Percentiles rank a stretch among this genome's conserved stretches.
Evolutionary conservation across 2,888 invertebrate species (phyloP).

Genomic region (Thecocarcelia acutangulata): DNA sequence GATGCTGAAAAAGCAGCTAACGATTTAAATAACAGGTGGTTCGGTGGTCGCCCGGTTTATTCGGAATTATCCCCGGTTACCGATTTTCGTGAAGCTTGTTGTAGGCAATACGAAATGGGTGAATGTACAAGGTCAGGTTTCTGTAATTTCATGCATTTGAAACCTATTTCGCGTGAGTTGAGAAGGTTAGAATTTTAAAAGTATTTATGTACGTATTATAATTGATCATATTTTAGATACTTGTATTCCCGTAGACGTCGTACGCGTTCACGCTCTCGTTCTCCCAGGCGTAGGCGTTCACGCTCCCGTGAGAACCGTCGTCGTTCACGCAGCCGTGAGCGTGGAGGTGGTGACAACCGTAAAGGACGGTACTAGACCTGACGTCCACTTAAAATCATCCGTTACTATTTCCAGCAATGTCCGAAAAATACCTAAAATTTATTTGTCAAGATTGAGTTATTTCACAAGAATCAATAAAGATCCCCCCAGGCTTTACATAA

Average conservation of each 20-base stretch:
- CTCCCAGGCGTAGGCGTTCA: slow-evolving; percentile 78
- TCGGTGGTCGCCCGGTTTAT: slow-evolving; percentile 98
- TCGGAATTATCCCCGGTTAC: slow-evolving; percentile 99
- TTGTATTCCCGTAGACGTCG: slow-evolving; percentile 87
- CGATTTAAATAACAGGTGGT: slow-evolving; percentile 99
- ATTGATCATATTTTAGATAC: slow-evolving; percentile 82
- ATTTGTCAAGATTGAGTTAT: slow-evolving; percentile 38
- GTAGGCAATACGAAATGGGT: slow-evolving; percentile 99
- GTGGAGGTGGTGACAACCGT: slow-evolving; percentile 71
- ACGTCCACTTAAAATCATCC: not conserved
- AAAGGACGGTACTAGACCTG: slow-evolving; percentile 69
- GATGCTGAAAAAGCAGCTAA: slow-evolving; percentile 99
- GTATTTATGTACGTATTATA: not conserved
- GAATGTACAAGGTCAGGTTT: slow-evolving; percentile 99
- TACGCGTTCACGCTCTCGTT: slow-evolving; percentile 79
- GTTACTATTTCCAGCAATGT: slow-evolving; percentile 23
- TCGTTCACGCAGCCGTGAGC: slow-evolving; percentile 77
- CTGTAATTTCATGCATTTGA: slow-evolving; percentile 99
- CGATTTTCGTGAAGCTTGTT: slow-evolving; percentile 99
- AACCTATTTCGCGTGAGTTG: slow-evolving; percentile 97
- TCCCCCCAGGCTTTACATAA: slow-evolving; percentile 42
- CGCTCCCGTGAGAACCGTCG: slow-evolving; percentile 80
- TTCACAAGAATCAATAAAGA: slow-evolving; percentile 58
- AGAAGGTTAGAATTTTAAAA: slow-evolving; percentile 84
- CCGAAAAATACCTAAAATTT: slow-evolving; percentile 37